Evolutionary conservation across 23 tunicate species (phyloP).

Genomic region (Phallusia fumigata): DNA sequence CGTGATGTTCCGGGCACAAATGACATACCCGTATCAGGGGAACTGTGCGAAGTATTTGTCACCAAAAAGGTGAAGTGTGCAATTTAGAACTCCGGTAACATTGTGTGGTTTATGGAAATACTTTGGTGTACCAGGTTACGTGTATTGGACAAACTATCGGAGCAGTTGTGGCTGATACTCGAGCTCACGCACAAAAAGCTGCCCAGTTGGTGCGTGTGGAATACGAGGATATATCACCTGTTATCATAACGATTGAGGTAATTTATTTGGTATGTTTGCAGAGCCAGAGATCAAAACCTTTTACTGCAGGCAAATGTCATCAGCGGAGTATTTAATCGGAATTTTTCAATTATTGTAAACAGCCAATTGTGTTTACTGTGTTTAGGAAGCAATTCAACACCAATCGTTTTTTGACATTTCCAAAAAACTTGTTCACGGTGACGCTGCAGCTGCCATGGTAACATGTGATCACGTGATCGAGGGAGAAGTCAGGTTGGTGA

Average conservation of each 20-base stretch:
- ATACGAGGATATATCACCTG: conserved; percentile 42
- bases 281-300: too few relatives aligned
- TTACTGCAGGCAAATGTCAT: too few relatives aligned
- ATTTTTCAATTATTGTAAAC: too few relatives aligned
- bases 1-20: conserved; percentile 61
- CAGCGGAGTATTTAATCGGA: too few relatives aligned
- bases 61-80: neutral
- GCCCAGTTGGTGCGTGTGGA: conserved; percentile 43
- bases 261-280: too few relatives aligned
- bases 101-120: too few relatives aligned
- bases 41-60: too few relatives aligned
- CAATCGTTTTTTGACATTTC: conserved; percentile 21
- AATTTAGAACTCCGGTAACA: too few relatives aligned
- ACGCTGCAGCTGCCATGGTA: conserved; percentile 28
- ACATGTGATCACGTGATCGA: conserved; percentile 34
- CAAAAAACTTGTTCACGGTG: conserved; percentile 15
- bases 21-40: neutral
- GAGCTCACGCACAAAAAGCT: conserved; percentile 54
- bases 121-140: conserved; percentile 26
- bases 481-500: too few relatives aligned
- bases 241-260: conserved; percentile 58
- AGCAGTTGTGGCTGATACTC: too few relatives aligned
- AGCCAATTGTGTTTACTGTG: neutral
- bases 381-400: conserved; percentile 52
- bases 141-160: conserved; percentile 63